Conservation (phyloP, 2,888 invertebrate species). For the Clostera curtula region DNA sequence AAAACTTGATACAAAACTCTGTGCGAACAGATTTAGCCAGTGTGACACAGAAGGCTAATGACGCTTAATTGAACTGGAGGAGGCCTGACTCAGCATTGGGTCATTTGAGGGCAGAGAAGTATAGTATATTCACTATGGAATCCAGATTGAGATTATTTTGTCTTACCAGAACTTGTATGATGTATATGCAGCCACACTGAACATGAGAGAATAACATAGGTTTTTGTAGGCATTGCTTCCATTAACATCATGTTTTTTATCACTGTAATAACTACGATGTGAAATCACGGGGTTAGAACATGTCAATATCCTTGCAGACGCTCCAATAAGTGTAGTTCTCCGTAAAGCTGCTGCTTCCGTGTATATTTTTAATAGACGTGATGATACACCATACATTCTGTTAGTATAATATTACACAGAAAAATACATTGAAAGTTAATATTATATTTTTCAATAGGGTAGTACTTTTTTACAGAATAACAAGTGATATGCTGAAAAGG, state of each 20-base stretch:
- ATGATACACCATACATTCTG: conserved; percentile 39
- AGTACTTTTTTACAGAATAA: no score
- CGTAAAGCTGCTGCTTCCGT: conserved; percentile 29
- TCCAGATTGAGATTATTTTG: no score
- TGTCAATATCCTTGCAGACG: conserved; percentile 23
- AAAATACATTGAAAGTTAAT: background rate
- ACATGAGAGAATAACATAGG: conserved; percentile 43
- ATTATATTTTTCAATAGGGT: background rate
- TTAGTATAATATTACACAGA: background rate
- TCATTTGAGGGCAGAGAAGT: no score
- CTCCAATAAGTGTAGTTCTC: conserved; percentile 25
- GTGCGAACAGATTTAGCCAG: no score
- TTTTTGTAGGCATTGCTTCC: conserved; percentile 28
- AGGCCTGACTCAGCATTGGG: no score
- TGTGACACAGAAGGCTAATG: no score
- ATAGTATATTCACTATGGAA: no score
- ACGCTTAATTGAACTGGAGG: no score
- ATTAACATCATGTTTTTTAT: conserved; percentile 17
- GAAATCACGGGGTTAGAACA: conserved; percentile 19
- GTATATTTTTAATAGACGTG: conserved; percentile 36
- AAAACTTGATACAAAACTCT: no score
- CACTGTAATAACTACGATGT: conserved; percentile 26
- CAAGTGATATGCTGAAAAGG: no score
- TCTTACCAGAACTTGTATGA: conserved; percentile 56
- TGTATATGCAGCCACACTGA: conserved; percentile 44